Conservation (phyloP, 2,797 vertebrate species). For the Bucorvus abyssinicus region DNA sequence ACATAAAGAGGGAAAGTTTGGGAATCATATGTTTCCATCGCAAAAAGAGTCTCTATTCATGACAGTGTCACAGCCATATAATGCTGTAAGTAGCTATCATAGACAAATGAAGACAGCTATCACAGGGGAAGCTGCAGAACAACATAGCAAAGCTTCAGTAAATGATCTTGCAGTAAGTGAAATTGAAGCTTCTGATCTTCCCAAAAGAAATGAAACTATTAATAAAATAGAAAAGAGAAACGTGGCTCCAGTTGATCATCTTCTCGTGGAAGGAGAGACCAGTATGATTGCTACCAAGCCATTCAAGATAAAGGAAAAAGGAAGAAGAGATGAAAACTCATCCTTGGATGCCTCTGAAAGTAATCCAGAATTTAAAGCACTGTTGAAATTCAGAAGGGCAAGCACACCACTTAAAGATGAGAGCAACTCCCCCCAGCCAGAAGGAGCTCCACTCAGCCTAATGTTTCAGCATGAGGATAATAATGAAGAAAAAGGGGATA, state of each 20-base stretch:
- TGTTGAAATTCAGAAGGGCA: neutral
- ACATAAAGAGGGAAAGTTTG: neutral
- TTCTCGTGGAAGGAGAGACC: neutral
- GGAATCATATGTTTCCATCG: neutral
- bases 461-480: neutral
- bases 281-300: neutral
- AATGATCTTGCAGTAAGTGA: neutral
- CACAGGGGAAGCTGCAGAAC: neutral
- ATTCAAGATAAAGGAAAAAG: neutral
- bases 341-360: neutral
- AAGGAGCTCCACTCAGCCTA: neutral
- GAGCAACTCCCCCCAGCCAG: neutral
- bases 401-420: constrained; percentile 4
- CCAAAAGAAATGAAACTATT: neutral
- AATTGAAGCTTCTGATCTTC: neutral
- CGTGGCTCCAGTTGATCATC: neutral
- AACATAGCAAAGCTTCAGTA: neutral
- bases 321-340: neutral
- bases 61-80: neutral
- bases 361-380: neutral
- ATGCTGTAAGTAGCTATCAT: neutral
- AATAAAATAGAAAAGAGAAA: neutral
- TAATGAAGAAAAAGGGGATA: neutral
- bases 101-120: neutral
- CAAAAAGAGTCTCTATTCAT: neutral